A percentile compares a stretch with the other conserved stretches of the same genome.
phyloP scores from a whole-genome alignment of 2,113 vertebrate genomes.

The Mugil cephalus region DNA sequence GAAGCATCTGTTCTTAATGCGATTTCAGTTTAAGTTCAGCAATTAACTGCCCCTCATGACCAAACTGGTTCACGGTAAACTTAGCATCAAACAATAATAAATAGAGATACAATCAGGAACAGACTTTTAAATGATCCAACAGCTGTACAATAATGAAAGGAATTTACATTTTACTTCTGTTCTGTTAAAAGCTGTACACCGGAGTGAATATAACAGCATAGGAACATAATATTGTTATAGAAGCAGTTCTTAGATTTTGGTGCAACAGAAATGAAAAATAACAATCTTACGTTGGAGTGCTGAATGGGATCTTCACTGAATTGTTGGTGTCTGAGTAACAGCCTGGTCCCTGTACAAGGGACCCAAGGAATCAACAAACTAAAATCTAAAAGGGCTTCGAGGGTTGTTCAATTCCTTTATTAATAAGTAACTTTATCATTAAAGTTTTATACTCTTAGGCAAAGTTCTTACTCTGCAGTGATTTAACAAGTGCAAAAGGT shows the following conservation, averaged over 20 bases:
- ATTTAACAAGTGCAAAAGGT: constrained; percentile 48
- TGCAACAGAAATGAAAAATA: no score
- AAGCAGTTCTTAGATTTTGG: neutral
- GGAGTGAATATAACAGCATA: neutral
- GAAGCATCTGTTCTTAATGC: constrained; percentile 63
- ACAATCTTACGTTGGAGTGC: no score
- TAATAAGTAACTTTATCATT: constrained; percentile 55
- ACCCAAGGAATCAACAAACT: constrained; percentile 16
- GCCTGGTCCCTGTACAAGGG: neutral
- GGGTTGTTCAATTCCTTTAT: constrained; percentile 62
- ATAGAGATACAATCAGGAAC: constrained; percentile 4
- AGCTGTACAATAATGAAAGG: neutral
- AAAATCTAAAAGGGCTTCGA: constrained; percentile 32
- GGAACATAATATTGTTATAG: neutral
- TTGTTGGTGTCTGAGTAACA: neutral
- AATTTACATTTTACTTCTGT: neutral
- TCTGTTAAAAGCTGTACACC: neutral
- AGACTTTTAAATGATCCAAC: neutral
- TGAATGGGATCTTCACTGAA: neutral
- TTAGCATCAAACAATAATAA: constrained; percentile 8
- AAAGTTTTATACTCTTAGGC: constrained; percentile 50
- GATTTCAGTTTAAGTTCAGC: constrained; percentile 54
- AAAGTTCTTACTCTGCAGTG: constrained; percentile 46
- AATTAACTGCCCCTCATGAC: constrained; percentile 15
- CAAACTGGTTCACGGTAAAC: constrained; percentile 10